Conservation (phyloP, 1,140 invertebrate species). For the Caenorhabditis brenneri region DNA sequence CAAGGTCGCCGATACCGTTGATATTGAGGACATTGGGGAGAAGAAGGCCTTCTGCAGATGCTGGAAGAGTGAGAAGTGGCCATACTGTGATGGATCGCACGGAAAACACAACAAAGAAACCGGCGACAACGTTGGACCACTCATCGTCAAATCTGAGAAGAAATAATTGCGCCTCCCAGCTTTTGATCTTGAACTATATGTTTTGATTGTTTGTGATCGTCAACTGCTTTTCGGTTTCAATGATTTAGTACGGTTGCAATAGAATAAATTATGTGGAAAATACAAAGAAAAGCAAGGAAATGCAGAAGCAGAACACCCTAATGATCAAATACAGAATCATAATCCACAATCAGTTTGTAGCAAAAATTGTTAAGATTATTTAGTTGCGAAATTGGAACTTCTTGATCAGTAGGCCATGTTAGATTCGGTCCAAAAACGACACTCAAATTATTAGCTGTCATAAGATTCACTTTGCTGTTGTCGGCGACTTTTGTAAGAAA, state of each 20-base stretch:
- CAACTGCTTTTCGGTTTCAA: neutral
- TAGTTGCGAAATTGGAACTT: slow-evolving; percentile 58
- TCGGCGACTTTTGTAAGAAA: slow-evolving; percentile 72
- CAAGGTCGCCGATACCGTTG: slow-evolving; percentile 55
- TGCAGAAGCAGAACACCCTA: neutral
- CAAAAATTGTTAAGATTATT: slow-evolving; percentile 69
- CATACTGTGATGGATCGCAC: slow-evolving; percentile 58
- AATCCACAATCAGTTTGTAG: slow-evolving; percentile 66
- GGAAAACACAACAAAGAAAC: slow-evolving; percentile 57
- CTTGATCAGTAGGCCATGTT: slow-evolving; percentile 69
- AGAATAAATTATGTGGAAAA: slow-evolving; percentile 19
- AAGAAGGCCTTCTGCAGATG: slow-evolving; percentile 61
- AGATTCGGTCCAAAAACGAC: slow-evolving; percentile 70
- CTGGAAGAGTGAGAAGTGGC: slow-evolving; percentile 61
- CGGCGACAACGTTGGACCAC: slow-evolving; percentile 59
- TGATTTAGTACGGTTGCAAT: slow-evolving; percentile 28
- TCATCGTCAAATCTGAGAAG: slow-evolving; percentile 53
- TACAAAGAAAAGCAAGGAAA: slow-evolving; percentile 8
- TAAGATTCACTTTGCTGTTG: slow-evolving; percentile 64
- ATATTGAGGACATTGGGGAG: slow-evolving; percentile 59
- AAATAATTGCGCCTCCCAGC: neutral
- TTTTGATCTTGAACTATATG: neutral
- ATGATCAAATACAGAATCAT: slow-evolving; percentile 65
- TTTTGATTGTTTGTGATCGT: neutral
- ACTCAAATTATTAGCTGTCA: slow-evolving; percentile 69